These are phyloP conservation scores for Netelia virgata DNA, from an alignment of 2,888 invertebrate genomes.

Conservation along the genomic window DNA sequence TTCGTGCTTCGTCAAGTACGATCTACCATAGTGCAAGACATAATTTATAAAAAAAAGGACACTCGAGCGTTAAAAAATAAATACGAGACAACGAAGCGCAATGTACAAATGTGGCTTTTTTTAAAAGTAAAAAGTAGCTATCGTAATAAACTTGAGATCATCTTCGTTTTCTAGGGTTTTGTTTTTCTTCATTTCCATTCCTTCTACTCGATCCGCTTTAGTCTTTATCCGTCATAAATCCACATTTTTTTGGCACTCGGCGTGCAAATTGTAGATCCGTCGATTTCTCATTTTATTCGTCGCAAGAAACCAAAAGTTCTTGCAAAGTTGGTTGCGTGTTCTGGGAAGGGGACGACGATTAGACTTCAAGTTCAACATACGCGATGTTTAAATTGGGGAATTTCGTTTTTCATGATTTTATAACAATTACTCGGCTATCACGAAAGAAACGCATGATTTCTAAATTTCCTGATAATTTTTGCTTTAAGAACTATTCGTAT, in stretches of 20 bases:
- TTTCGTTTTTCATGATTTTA: neutral
- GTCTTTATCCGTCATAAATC: conserved; percentile 41
- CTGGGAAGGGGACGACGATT: neutral
- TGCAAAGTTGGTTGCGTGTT: neutral
- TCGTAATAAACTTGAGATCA: conserved; percentile 82
- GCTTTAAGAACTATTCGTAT: too few relatives aligned
- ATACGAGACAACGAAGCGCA: conserved; percentile 82
- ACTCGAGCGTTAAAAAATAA: conserved; percentile 77
- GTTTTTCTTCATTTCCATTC: conserved; percentile 65
- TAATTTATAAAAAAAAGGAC: conserved; percentile 47
- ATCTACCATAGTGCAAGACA: conserved; percentile 71
- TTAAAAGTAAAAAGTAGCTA: conserved; percentile 76
- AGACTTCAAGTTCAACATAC: conserved; percentile 2
- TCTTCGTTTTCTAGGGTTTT: conserved; percentile 75
- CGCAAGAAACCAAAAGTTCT: conserved; percentile 1
- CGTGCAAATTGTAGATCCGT: conserved; percentile 31
- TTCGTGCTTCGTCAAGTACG: conserved; percentile 69
- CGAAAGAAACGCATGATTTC: neutral
- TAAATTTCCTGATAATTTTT: too few relatives aligned
- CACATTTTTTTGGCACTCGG: neutral
- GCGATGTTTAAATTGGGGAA: conserved; percentile 2
- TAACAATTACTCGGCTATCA: neutral
- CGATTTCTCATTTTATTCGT: conserved; percentile 26
- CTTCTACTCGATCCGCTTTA: conserved; percentile 54
- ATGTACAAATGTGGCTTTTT: conserved; percentile 80